A percentile compares a stretch with the other conserved stretches of the same genome.
These are phyloP conservation scores for Thomomys bottae DNA, from an alignment of 2,113 vertebrate species.

Conservation along the genomic window DNA sequence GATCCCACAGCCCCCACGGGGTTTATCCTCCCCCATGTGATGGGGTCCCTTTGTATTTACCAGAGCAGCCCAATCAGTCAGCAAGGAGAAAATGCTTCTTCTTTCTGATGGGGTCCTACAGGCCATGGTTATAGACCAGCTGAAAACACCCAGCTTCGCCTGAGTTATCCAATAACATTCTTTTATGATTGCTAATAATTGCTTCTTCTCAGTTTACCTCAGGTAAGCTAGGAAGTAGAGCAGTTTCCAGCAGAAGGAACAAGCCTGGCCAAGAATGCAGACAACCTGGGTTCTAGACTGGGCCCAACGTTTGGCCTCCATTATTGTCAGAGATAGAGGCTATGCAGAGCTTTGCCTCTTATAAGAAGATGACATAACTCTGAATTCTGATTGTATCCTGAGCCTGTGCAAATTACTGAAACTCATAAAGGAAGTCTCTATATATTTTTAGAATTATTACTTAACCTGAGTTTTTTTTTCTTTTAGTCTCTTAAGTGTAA, in stretches of 20 bases:
- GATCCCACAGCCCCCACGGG: neutral
- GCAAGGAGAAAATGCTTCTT: neutral
- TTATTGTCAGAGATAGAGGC: neutral
- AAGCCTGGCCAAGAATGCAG: neutral
- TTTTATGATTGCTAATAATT: neutral
- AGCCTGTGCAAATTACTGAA: conserved; percentile 52
- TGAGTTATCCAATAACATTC: neutral
- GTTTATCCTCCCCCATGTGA: neutral
- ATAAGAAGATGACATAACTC: neutral
- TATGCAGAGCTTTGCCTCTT: neutral
- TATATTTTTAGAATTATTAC: conserved; percentile 72
- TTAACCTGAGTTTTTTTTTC: conserved; percentile 63
- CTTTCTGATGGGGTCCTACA: no score
- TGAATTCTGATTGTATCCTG: neutral
- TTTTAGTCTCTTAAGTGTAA: conserved; percentile 55
- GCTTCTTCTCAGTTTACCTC: neutral
- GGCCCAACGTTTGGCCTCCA: neutral
- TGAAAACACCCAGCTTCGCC: neutral
- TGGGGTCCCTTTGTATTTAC: neutral
- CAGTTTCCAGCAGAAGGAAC: neutral
- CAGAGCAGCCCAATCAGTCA: neutral
- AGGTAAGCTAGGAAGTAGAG: neutral
- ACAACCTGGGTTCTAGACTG: neutral
- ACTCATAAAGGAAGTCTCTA: conserved; percentile 30
- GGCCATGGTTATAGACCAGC: neutral